A percentile compares a stretch with the other conserved stretches of the same genome.
Evolutionary conservation across 2,113 vertebrate species (phyloP).

Genomic region (Rhabdornis inornatus): DNA sequence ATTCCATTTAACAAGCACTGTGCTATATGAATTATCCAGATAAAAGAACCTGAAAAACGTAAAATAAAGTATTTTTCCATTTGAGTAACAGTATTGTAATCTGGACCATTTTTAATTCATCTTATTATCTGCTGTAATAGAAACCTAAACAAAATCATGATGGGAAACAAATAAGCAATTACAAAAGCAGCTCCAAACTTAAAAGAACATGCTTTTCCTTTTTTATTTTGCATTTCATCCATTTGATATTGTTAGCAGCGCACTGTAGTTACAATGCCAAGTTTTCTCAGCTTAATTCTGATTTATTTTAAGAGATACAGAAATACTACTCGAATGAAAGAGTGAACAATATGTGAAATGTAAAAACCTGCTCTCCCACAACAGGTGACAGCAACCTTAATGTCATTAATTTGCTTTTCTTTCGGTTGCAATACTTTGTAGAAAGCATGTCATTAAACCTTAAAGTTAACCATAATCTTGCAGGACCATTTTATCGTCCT

Average conservation of each 20-base stretch:
- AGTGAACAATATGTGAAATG: background rate
- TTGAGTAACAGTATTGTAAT: background rate
- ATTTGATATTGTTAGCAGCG: background rate
- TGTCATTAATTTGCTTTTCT: background rate
- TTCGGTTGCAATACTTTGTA: background rate
- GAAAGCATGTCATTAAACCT: background rate
- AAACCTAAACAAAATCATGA: background rate
- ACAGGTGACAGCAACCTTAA: background rate
- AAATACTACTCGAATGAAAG: background rate
- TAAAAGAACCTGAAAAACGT: background rate
- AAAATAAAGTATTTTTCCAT: background rate
- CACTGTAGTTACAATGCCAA: background rate
- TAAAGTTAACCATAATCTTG: background rate
- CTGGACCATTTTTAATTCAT: background rate
- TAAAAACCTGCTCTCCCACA: background rate
- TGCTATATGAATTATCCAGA: accelerated
- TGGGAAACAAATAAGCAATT: background rate
- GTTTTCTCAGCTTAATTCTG: background rate
- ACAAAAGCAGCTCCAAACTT: background rate
- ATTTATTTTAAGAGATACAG: background rate
- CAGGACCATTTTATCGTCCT: background rate
- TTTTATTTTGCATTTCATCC: background rate
- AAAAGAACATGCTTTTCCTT: background rate
- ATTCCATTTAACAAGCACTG: background rate
- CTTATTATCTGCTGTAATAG: background rate